Conservation (phyloP, 2,888 invertebrate species). For the Nomada flava region DNA sequence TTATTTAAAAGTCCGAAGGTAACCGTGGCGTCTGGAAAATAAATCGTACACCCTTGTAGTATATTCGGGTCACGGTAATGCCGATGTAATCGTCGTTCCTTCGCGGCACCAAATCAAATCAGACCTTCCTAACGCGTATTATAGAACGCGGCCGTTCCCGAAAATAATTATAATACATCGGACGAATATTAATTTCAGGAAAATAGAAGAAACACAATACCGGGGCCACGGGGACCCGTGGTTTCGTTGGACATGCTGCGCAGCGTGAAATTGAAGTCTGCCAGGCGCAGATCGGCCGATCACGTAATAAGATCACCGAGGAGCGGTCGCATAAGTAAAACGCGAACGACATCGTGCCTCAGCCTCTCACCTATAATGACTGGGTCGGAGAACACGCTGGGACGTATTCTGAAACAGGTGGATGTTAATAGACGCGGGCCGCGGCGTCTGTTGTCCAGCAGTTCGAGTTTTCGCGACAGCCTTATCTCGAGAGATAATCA, state of each 20-base stretch:
- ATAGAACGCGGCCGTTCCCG: neutral
- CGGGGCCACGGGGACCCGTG: slow-evolving; percentile 74
- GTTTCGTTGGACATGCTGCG: slow-evolving; percentile 82
- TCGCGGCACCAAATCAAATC: too few relatives aligned
- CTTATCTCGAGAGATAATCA: slow-evolving; percentile 66
- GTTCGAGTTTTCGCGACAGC: slow-evolving; percentile 53
- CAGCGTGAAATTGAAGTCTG: slow-evolving; percentile 80
- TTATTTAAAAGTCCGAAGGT: slow-evolving; percentile 43
- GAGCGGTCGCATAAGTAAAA: slow-evolving; percentile 70
- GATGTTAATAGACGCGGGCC: slow-evolving; percentile 70
- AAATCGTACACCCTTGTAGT: neutral
- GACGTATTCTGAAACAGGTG: slow-evolving; percentile 73
- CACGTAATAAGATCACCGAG: slow-evolving; percentile 74
- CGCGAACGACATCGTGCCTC: slow-evolving; percentile 62
- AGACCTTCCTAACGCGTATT: too few relatives aligned
- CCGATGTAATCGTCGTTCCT: neutral
- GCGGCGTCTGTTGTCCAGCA: slow-evolving; percentile 52
- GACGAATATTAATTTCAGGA: slow-evolving; percentile 67
- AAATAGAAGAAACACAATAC: slow-evolving; percentile 67
- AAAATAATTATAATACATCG: neutral
- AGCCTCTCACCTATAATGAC: slow-evolving; percentile 74
- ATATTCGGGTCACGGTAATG: neutral
- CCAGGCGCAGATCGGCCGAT: slow-evolving; percentile 72
- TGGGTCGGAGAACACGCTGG: slow-evolving; percentile 70
- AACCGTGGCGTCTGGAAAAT: slow-evolving; percentile 6